A percentile compares a stretch with the other conserved stretches of the same genome.
These are phyloP conservation scores for Austrolebias charrua DNA, from an alignment of 2,797 vertebrate genomes.

Conservation along the genomic window DNA sequence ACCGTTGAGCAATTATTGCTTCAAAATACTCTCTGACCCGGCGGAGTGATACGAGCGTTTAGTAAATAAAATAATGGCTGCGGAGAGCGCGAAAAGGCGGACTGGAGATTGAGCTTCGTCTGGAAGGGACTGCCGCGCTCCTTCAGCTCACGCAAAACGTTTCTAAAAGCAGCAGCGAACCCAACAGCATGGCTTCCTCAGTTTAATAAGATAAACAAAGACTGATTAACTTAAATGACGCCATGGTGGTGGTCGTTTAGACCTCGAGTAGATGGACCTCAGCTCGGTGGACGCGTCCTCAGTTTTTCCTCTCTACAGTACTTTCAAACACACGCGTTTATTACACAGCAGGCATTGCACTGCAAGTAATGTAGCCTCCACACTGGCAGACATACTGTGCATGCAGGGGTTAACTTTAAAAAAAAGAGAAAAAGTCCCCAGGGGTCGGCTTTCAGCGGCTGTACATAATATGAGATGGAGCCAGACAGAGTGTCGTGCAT, in stretches of 20 bases:
- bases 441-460: constrained; percentile 65
- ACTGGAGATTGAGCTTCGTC: constrained; percentile 20
- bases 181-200: constrained; percentile 10
- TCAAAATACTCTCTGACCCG: constrained; percentile 83
- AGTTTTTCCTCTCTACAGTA: constrained; percentile 3
- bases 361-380: constrained; percentile 21
- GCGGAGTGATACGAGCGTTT: constrained; percentile 83
- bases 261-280: constrained; percentile 1
- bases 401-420: constrained; percentile 72
- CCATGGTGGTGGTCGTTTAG: background rate
- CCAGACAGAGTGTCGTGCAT: constrained; percentile 22
- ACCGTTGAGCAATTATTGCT: constrained; percentile 70
- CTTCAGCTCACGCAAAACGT: constrained; percentile 47
- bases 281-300: background rate
- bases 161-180: constrained; percentile 25
- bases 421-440: constrained; percentile 62
- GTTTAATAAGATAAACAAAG: background rate
- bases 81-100: constrained; percentile 62
- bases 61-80: constrained; percentile 84
- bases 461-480: constrained; percentile 39
- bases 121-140: constrained; percentile 41
- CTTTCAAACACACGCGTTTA: background rate
- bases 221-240: constrained; percentile 28
- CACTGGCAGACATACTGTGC: constrained; percentile 47
- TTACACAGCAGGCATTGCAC: constrained; percentile 4